These are phyloP conservation scores for Sebastes miniatus DNA, from an alignment of 2,797 vertebrate genomes.

Conservation along the genomic window DNA sequence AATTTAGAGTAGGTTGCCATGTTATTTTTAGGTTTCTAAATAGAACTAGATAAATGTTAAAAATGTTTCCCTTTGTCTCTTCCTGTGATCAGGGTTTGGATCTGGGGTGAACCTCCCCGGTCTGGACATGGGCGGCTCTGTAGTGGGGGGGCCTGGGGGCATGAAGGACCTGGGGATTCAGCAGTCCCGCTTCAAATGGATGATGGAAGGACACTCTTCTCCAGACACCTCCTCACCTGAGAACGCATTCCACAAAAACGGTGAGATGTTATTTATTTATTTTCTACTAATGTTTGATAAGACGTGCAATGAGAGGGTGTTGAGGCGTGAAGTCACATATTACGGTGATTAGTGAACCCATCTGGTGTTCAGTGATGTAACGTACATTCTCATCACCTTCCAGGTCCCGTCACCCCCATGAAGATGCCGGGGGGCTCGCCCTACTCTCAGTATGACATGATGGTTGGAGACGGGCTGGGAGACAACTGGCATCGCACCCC, in stretches of 20 bases:
- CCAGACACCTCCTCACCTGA: conserved; percentile 91
- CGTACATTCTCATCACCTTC: not conserved
- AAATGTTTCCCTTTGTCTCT: not conserved
- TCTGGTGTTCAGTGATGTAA: conserved; percentile 37
- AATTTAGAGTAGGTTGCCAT: not conserved
- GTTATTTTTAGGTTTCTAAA: not conserved
- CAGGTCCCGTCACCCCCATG: conserved; percentile 93
- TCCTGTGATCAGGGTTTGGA: conserved; percentile 84
- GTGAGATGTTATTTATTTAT: conserved; percentile 68
- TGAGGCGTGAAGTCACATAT: not conserved
- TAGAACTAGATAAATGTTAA: not conserved
- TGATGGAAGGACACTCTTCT: conserved; percentile 97
- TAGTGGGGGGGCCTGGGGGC: conserved; percentile 83
- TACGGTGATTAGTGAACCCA: conserved; percentile 9
- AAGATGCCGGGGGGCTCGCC: conserved; percentile 93
- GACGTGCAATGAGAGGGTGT: not conserved
- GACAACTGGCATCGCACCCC: conserved; percentile 98
- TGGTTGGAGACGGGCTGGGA: conserved; percentile 89
- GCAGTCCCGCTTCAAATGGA: conserved; percentile 98
- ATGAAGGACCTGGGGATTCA: conserved; percentile 89
- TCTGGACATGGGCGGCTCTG: conserved; percentile 89
- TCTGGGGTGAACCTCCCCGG: conserved; percentile 84
- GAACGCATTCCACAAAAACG: conserved; percentile 94
- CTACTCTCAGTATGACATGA: conserved; percentile 95
- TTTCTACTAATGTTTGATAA: not conserved